Conservation (phyloP, 2,888 invertebrate species). For the Incurvaria masculella region DNA sequence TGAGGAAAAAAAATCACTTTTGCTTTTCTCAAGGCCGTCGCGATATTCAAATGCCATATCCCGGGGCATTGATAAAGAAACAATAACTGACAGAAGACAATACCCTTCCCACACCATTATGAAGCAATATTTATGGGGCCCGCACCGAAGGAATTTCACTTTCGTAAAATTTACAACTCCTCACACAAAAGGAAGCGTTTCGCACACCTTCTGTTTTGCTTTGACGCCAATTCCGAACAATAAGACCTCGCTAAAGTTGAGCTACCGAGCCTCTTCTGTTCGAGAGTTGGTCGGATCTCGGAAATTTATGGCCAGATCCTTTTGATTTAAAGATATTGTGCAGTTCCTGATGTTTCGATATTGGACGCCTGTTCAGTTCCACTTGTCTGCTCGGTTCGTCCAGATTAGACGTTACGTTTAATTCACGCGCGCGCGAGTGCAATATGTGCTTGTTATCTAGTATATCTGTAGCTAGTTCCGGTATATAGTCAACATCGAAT, state of each 20-base stretch:
- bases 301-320: slow-evolving; percentile 44
- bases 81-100: slow-evolving; percentile 53
- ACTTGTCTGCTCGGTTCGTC: neutral
- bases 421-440: too few species aligned
- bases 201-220: slow-evolving; percentile 53
- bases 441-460: too few species aligned
- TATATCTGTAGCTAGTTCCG: too few species aligned
- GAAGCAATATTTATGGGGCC: slow-evolving; percentile 44
- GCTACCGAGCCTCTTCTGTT: slow-evolving; percentile 55
- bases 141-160: slow-evolving; percentile 57
- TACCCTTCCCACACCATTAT: slow-evolving; percentile 39
- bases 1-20: slow-evolving; percentile 37
- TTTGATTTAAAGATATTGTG: slow-evolving; percentile 34
- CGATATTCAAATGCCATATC: slow-evolving; percentile 14
- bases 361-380: neutral
- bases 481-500: too few species aligned
- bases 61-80: slow-evolving; percentile 44
- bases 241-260: slow-evolving; percentile 37
- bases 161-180: slow-evolving; percentile 56
- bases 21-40: slow-evolving; percentile 17
- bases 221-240: slow-evolving; percentile 48
- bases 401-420: too few species aligned
- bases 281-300: slow-evolving; percentile 49
- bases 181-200: slow-evolving; percentile 33
- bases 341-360: neutral